phyloP scores from a whole-genome alignment of 2,797 vertebrate genomes.

The Tapera naevia region DNA sequence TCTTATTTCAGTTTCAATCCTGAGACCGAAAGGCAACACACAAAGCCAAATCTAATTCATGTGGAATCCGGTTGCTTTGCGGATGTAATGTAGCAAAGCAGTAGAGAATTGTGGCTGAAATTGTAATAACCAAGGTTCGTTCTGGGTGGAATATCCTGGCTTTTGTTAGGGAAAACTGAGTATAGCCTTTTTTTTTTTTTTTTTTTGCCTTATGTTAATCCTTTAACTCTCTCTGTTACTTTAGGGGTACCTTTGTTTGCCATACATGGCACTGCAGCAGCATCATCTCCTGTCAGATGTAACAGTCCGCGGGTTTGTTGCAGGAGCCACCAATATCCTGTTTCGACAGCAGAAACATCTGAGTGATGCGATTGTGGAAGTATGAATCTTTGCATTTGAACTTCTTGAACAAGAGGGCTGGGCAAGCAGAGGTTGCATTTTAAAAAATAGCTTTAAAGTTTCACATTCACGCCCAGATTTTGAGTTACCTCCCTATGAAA shows the following conservation, averaged over 20 bases:
- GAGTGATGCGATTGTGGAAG: slow-evolving; percentile 92
- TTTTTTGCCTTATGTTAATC: background rate
- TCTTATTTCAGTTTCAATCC: background rate
- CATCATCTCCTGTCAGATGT: slow-evolving; percentile 96
- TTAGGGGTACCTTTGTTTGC: slow-evolving; percentile 95
- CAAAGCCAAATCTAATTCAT: background rate
- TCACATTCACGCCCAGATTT: background rate
- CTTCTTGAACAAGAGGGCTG: too few relatives aligned
- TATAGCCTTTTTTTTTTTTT: background rate
- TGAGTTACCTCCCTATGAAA: background rate
- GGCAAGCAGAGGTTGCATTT: background rate
- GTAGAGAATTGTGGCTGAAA: background rate
- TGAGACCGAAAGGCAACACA: background rate
- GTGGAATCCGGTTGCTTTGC: background rate
- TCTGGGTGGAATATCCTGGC: background rate
- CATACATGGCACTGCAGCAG: slow-evolving; percentile 98
- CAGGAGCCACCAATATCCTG: slow-evolving; percentile 96
- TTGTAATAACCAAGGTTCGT: background rate
- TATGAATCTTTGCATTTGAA: slow-evolving; percentile 30
- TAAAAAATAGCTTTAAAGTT: background rate
- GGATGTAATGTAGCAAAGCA: background rate
- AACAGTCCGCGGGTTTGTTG: slow-evolving; percentile 90
- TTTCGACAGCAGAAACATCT: slow-evolving; percentile 96
- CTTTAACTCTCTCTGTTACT: background rate
- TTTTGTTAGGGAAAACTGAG: background rate